These are phyloP conservation scores for Trissolcus japonicus DNA, from an alignment of 2,888 invertebrate species.

Conservation along the genomic window DNA sequence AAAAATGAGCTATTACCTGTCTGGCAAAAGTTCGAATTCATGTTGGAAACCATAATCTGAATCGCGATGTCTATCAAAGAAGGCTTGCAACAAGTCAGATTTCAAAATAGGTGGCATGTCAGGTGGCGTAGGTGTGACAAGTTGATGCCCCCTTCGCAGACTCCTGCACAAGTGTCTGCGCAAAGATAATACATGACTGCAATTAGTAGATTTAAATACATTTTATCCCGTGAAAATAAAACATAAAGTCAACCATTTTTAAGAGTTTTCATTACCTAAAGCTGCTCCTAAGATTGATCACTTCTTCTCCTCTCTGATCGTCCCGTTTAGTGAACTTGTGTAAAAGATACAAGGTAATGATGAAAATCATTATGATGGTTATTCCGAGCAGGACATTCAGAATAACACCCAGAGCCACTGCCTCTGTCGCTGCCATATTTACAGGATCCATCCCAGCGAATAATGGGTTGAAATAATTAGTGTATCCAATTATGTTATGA, in stretches of 20 bases:
- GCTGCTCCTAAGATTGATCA: conserved; percentile 82
- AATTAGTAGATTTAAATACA: conserved; percentile 39
- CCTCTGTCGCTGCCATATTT: conserved; percentile 74
- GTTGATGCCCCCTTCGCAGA: conserved; percentile 81
- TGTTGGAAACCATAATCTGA: conserved; percentile 94
- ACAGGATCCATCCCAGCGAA: conserved; percentile 81
- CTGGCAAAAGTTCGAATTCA: conserved; percentile 92
- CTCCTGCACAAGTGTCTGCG: conserved; percentile 81
- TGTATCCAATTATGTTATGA: conserved; percentile 81
- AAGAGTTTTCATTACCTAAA: conserved; percentile 77
- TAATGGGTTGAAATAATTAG: conserved; percentile 85
- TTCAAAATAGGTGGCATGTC: conserved; percentile 89
- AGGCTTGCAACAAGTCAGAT: conserved; percentile 85
- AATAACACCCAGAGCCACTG: conserved; percentile 79
- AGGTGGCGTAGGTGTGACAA: conserved; percentile 83
- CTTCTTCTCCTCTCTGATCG: conserved; percentile 82
- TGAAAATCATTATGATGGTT: conserved; percentile 80
- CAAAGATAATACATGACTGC: conserved; percentile 53
- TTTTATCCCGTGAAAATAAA: neutral
- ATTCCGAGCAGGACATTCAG: conserved; percentile 84
- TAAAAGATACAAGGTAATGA: conserved; percentile 81
- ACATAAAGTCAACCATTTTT: neutral
- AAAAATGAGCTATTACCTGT: conserved; percentile 76
- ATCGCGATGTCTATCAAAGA: conserved; percentile 88
- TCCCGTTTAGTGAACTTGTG: conserved; percentile 82